Conservation (phyloP, 1,140 invertebrate species). For the Drosophila nigromelanica region DNA sequence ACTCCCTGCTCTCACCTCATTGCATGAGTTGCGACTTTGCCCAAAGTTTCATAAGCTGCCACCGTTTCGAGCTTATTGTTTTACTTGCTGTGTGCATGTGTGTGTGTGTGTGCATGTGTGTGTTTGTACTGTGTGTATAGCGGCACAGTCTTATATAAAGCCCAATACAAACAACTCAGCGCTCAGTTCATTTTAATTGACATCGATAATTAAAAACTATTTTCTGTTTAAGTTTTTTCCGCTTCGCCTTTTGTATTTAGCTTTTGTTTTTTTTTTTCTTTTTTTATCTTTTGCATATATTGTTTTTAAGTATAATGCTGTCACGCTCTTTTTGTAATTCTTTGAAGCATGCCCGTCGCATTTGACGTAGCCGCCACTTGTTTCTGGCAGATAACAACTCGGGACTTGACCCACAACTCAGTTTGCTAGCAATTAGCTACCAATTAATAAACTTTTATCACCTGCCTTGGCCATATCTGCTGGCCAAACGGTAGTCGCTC, state of each 20-base stretch:
- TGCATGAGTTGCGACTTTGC: conserved; percentile 41
- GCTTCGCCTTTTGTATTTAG: conserved; percentile 30
- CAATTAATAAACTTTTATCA: conserved; percentile 64
- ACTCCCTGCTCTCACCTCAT: background rate
- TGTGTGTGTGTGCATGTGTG: conserved; percentile 9
- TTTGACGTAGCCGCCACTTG: conserved; percentile 28
- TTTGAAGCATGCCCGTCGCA: conserved; percentile 6
- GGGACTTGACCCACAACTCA: conserved; percentile 10
- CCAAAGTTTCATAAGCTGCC: conserved; percentile 35
- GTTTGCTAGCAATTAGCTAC: conserved; percentile 48
- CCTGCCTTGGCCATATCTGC: conserved; percentile 51
- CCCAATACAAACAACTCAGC: conserved; percentile 43
- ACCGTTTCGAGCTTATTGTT: conserved; percentile 49
- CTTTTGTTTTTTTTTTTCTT: conserved; percentile 19
- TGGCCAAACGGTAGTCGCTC: conserved; percentile 4
- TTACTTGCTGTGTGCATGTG: conserved; percentile 23
- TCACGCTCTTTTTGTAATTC: background rate
- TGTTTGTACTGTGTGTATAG: conserved; percentile 6
- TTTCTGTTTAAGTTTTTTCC: conserved; percentile 53
- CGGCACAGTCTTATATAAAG: conserved; percentile 52
- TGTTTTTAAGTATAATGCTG: background rate
- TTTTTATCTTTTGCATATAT: background rate
- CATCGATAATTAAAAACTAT: conserved; percentile 80
- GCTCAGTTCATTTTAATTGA: conserved; percentile 77
- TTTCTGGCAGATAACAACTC: conserved; percentile 8